Percentiles rank a stretch among this genome's conserved stretches.
Conservation (phyloP, 2,888 invertebrate species). For the Dryocosmus kuriphilus region DNA sequence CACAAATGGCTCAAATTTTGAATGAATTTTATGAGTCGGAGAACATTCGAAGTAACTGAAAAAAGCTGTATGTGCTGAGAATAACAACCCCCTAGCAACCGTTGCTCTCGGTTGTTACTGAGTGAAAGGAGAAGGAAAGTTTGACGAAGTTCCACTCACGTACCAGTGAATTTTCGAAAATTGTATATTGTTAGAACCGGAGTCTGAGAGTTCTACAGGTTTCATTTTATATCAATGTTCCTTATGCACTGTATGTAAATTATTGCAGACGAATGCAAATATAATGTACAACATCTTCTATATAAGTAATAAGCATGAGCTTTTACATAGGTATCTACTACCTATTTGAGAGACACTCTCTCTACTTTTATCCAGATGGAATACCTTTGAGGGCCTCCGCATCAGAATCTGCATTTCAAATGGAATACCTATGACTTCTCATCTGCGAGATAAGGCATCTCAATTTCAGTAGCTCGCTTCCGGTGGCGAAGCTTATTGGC, state of each 20-base stretch:
- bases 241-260: not conserved
- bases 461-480: constrained; percentile 63
- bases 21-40: too few species aligned
- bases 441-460: constrained; percentile 69
- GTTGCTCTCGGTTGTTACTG: too few species aligned
- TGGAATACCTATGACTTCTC: constrained; percentile 57
- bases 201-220: too few species aligned
- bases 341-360: not conserved
- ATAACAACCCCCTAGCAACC: too few species aligned
- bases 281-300: not conserved
- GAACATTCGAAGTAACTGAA: too few species aligned
- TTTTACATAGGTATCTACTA: not conserved
- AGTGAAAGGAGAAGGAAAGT: too few species aligned
- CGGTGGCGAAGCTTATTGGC: constrained; percentile 40
- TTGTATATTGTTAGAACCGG: too few species aligned
- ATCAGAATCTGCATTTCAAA: constrained; percentile 62
- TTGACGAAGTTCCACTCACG: too few species aligned
- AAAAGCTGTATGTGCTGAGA: too few species aligned
- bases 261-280: not conserved
- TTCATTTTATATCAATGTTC: too few species aligned
- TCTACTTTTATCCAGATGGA: constrained; percentile 3
- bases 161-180: too few species aligned
- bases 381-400: constrained; percentile 61
- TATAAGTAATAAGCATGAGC: not conserved
- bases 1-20: too few species aligned